Percentiles rank a stretch among this genome's conserved stretches.
phyloP scores from a whole-genome alignment of 2,797 vertebrate genomes.

The Arrhamphus sclerolepis region DNA sequence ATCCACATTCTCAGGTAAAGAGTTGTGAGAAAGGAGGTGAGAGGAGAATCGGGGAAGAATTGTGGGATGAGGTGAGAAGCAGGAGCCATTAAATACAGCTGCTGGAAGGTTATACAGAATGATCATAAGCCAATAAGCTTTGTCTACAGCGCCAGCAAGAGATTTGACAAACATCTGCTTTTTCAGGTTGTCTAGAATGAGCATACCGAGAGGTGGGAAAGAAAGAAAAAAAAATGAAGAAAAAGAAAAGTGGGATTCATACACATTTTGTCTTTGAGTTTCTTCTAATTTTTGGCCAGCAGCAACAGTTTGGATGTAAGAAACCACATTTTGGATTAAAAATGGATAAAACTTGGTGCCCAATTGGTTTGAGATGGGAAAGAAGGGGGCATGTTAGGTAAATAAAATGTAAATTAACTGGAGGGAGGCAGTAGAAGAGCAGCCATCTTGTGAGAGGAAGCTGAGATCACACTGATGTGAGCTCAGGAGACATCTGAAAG shows the following conservation, averaged over 20 bases:
- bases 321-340: slow-evolving; percentile 70
- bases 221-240: slow-evolving; percentile 3
- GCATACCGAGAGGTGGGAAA: slow-evolving; percentile 53
- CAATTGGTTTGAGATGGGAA: slow-evolving; percentile 69
- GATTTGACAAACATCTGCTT: slow-evolving; percentile 71
- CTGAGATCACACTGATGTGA: slow-evolving; percentile 74
- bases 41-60: slow-evolving; percentile 16
- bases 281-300: slow-evolving; percentile 75
- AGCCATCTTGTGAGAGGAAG: slow-evolving; percentile 84
- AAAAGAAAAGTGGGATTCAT: slow-evolving; percentile 45
- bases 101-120: slow-evolving; percentile 78
- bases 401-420: slow-evolving; percentile 64
- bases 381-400: background rate
- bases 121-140: slow-evolving; percentile 79
- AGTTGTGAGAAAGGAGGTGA: slow-evolving; percentile 44
- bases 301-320: slow-evolving; percentile 75
- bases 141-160: slow-evolving; percentile 75
- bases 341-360: slow-evolving; percentile 82
- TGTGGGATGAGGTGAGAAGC: slow-evolving; percentile 56
- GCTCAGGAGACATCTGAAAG: slow-evolving; percentile 92
- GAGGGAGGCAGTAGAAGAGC: slow-evolving; percentile 65
- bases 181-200: slow-evolving; percentile 61
- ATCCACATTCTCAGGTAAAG: slow-evolving; percentile 76
- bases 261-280: slow-evolving; percentile 61
- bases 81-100: slow-evolving; percentile 77